Percentiles rank a stretch among this genome's conserved stretches.
Conservation (phyloP, 2,113 vertebrate species). For the Apistogramma diplotaenia region DNA sequence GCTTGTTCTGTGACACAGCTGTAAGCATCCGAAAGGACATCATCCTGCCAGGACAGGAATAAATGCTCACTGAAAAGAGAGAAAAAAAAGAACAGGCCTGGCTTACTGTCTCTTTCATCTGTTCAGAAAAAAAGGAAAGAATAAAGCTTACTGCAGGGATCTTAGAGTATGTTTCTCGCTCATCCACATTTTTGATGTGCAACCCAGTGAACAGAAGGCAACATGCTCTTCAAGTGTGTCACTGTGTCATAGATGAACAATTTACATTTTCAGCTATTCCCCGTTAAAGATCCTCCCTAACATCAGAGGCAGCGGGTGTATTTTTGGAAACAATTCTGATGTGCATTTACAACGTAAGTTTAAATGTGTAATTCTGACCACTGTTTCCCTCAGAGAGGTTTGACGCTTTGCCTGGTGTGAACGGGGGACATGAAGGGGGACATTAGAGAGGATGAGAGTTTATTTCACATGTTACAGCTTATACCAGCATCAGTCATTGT, state of each 20-base stretch:
- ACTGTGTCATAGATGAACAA: constrained; percentile 22
- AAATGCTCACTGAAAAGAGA: constrained; percentile 37
- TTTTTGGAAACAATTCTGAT: not conserved
- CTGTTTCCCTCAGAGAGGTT: not conserved
- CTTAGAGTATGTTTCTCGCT: constrained; percentile 8
- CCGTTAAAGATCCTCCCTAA: not conserved
- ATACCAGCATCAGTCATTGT: not conserved
- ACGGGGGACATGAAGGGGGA: no score
- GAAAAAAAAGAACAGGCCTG: constrained; percentile 33
- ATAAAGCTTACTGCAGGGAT: not conserved
- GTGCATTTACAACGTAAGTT: not conserved
- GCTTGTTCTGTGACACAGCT: constrained; percentile 40
- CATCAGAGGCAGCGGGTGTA: not conserved
- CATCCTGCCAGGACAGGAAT: constrained; percentile 46
- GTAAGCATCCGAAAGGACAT: constrained; percentile 47
- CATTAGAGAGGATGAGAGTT: not conserved
- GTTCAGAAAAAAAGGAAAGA: constrained; percentile 3
- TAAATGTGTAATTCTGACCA: not conserved
- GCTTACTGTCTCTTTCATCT: constrained; percentile 41
- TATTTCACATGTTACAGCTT: not conserved
- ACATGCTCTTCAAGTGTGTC: constrained; percentile 31
- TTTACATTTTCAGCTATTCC: constrained; percentile 24
- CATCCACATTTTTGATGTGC: not conserved
- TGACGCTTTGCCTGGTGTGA: no score
- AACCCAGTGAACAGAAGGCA: constrained; percentile 12